Percentiles rank a stretch among this genome's conserved stretches.
Evolutionary conservation across 1,140 invertebrate genomes (phyloP).

Genomic region (Drosophila elegans): DNA sequence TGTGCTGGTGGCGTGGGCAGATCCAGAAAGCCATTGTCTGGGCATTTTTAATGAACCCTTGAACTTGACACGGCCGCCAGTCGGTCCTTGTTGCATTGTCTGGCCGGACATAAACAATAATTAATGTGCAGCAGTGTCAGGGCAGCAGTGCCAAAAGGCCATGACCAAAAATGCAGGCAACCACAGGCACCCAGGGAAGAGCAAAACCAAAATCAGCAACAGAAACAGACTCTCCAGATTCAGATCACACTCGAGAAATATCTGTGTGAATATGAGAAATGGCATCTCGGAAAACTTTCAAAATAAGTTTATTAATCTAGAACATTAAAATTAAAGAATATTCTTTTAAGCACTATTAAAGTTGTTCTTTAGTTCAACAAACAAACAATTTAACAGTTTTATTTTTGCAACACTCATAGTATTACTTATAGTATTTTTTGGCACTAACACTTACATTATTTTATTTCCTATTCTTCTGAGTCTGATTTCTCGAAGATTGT

Average conservation of each 20-base stretch:
- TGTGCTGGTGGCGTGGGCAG: slow-evolving; percentile 29
- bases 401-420: too few relatives aligned
- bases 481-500: too few relatives aligned
- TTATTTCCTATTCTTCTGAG: too few relatives aligned
- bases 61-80: slow-evolving; percentile 76
- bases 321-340: too few relatives aligned
- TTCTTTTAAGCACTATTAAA: too few relatives aligned
- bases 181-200: slow-evolving; percentile 8
- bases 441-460: too few relatives aligned
- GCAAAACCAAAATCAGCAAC: slow-evolving; percentile 9
- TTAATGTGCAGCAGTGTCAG: slow-evolving; percentile 65
- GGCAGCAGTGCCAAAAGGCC: slow-evolving; percentile 66
- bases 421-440: too few relatives aligned
- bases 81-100: slow-evolving; percentile 65
- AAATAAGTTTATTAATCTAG: too few relatives aligned
- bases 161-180: slow-evolving; percentile 54
- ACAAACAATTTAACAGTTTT: too few relatives aligned
- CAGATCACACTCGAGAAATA: slow-evolving; percentile 10
- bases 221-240: slow-evolving; percentile 7
- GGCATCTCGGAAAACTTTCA: too few relatives aligned
- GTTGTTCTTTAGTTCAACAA: too few relatives aligned
- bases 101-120: slow-evolving; percentile 71
- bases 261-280: too few relatives aligned
- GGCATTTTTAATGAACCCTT: slow-evolving; percentile 71
- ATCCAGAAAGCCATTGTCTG: slow-evolving; percentile 35